A percentile compares a stretch with the other conserved stretches of the same genome.
phyloP scores from a whole-genome alignment of 1,140 invertebrate genomes.

The Apis cerana region DNA sequence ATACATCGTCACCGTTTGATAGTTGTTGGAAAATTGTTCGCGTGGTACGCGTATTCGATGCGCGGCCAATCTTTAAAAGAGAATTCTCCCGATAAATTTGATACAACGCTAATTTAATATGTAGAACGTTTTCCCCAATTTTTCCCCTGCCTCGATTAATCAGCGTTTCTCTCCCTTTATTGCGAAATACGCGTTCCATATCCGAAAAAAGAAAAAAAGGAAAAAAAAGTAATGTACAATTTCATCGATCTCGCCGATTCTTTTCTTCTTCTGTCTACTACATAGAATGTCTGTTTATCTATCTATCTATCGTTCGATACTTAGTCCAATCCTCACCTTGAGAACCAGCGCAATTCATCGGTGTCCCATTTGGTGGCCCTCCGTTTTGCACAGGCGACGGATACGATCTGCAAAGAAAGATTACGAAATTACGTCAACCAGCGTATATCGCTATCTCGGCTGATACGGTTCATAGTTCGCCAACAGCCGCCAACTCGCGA shows the following conservation, averaged over 20 bases:
- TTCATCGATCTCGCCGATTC: no score
- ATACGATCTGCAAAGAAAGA: slow-evolving; percentile 75
- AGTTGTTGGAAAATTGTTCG: slow-evolving; percentile 58
- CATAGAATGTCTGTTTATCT: no score
- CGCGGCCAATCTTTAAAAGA: slow-evolving; percentile 50
- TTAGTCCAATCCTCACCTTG: slow-evolving; percentile 50
- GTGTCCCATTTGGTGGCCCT: slow-evolving; percentile 73
- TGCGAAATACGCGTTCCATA: slow-evolving; percentile 23
- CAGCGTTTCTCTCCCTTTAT: slow-evolving; percentile 38
- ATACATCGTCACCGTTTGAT: slow-evolving; percentile 52
- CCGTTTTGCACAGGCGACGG: slow-evolving; percentile 79
- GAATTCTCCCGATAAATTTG: slow-evolving; percentile 60
- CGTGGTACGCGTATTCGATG: slow-evolving; percentile 6
- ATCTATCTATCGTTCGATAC: no score
- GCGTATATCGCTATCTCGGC: not conserved
- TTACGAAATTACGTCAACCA: not conserved
- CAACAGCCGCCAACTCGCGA: not conserved
- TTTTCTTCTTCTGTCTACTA: no score
- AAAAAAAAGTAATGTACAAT: no score
- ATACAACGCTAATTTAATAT: slow-evolving; percentile 64
- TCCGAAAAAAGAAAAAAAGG: no score
- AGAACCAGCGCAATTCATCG: slow-evolving; percentile 75
- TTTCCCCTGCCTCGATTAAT: slow-evolving; percentile 58
- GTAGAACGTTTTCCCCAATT: slow-evolving; percentile 52
- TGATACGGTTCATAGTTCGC: not conserved